phyloP scores from a whole-genome alignment of 2,888 invertebrate genomes.

The Melanostoma mellinum region DNA sequence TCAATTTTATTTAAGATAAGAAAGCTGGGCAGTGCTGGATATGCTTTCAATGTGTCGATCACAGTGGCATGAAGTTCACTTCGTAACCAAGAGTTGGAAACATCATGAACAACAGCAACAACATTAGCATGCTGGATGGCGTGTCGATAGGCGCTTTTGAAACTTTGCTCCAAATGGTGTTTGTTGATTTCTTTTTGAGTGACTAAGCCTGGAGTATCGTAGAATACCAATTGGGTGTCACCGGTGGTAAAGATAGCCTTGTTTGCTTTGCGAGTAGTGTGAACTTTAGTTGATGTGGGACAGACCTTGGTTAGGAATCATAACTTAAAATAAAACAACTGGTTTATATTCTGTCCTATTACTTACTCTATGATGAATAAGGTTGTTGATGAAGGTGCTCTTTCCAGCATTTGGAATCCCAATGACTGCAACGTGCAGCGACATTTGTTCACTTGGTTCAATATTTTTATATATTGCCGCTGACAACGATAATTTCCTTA shows the following conservation, averaged over 20 bases:
- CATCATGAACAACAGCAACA: slow-evolving; percentile 94
- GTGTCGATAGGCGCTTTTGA: slow-evolving; percentile 83
- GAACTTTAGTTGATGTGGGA: slow-evolving; percentile 94
- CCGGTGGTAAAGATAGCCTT: slow-evolving; percentile 88
- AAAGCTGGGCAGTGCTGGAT: slow-evolving; percentile 86
- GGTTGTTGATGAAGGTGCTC: slow-evolving; percentile 95
- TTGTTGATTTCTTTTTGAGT: slow-evolving; percentile 84
- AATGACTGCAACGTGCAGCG: slow-evolving; percentile 88
- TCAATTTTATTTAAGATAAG: slow-evolving; percentile 96
- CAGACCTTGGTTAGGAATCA: slow-evolving; percentile 86
- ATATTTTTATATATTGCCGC: slow-evolving; percentile 13
- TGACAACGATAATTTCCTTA: slow-evolving; percentile 39
- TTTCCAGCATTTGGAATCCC: slow-evolving; percentile 98
- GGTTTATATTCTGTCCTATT: neutral
- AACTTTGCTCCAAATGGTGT: slow-evolving; percentile 84
- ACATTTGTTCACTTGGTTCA: slow-evolving; percentile 71
- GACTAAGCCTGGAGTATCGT: slow-evolving; percentile 97
- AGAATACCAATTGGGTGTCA: slow-evolving; percentile 93
- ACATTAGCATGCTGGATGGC: slow-evolving; percentile 88
- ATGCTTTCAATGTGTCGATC: slow-evolving; percentile 86
- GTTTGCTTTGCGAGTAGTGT: slow-evolving; percentile 91
- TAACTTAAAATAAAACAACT: neutral
- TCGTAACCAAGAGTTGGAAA: slow-evolving; percentile 87
- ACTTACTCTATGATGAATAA: slow-evolving; percentile 90
- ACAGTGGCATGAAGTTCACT: slow-evolving; percentile 88